Evolutionary conservation across 1,140 invertebrate genomes (phyloP), one percentile per base, ranked within the genome.

Genomic region (Atta texana): DNA sequence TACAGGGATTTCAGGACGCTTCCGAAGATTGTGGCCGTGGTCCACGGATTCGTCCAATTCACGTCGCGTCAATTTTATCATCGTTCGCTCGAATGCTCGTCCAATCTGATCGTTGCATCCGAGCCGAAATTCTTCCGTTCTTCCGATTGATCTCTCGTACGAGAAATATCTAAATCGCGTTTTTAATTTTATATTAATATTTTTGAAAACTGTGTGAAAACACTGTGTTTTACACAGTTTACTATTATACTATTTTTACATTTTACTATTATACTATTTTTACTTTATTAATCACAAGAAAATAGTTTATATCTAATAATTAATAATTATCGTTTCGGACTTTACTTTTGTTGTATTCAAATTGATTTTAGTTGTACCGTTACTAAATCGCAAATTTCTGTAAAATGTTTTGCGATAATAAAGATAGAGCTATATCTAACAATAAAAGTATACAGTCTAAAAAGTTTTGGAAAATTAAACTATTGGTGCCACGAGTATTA

Each of bases 1-100:
- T 90, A 89, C 85, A 87, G 87, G 78, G 64, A 80, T 59, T 59
- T 68, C 69, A 18, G 44, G 39, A 8, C 21, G 57, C 77, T 24
- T 44, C 31, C n/a, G 49, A 66, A 71, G 55, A 85, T 72, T 49
- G 39, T 44, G 57, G 61, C 55, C 55, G 21, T 51, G 44, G 28
- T 76, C 57, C 51, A 28, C 24, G 28, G 61, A 85, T 87, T 87
- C 69, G 49, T 18, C 39, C 21, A 49, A 31, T 31, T 63, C 39
- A 57, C 14, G 51, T 44, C 61, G 44, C 82, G 2, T 61, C 69
- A 14, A 57, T 51, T 88, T 76, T 28, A 88, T 88, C 49, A 18
- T 87, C 39, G 44, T 24, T 57, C 53, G 34, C 34, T 39, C 34
- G 34, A 0, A 39, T 39, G 28, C 28, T 63, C 16, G 7, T 2